Evolutionary conservation across 2,888 invertebrate species (phyloP).

Genomic region (Tetranychus truncatus): DNA sequence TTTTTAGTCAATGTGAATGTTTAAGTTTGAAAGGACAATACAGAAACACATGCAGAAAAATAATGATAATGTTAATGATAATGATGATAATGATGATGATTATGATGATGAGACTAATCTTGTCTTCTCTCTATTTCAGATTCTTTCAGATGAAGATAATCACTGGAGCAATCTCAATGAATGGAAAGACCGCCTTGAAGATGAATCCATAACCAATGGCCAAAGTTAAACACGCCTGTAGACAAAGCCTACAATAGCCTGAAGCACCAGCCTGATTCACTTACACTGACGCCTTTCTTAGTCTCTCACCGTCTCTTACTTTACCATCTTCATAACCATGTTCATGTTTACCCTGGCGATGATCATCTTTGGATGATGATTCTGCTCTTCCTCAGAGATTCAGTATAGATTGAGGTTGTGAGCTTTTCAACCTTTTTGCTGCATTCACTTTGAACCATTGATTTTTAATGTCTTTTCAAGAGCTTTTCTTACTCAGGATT

Average conservation of each 20-base stretch:
- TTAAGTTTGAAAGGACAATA: too few species aligned
- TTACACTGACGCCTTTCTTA: constrained; percentile 11
- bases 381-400: not conserved
- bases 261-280: constrained; percentile 3
- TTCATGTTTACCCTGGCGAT: too few species aligned
- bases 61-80: too few species aligned
- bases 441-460: not conserved
- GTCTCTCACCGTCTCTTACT: constrained; percentile 17
- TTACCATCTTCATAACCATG: not conserved
- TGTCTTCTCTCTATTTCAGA: not conserved
- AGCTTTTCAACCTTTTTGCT: not conserved
- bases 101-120: not conserved
- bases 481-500: not conserved
- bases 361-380: not conserved
- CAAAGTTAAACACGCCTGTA: constrained; percentile 19
- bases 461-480: too few species aligned
- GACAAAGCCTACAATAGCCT: not conserved
- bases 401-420: not conserved
- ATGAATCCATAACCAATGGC: constrained; percentile 13
- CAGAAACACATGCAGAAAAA: too few species aligned
- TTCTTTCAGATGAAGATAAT: not conserved
- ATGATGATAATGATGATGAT: too few species aligned
- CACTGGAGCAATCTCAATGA: too few species aligned
- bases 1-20: not conserved
- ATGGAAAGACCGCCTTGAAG: not conserved